These are phyloP conservation scores for Malthinus flaveolus DNA, from an alignment of 2,888 invertebrate genomes.

Conservation along the genomic window DNA sequence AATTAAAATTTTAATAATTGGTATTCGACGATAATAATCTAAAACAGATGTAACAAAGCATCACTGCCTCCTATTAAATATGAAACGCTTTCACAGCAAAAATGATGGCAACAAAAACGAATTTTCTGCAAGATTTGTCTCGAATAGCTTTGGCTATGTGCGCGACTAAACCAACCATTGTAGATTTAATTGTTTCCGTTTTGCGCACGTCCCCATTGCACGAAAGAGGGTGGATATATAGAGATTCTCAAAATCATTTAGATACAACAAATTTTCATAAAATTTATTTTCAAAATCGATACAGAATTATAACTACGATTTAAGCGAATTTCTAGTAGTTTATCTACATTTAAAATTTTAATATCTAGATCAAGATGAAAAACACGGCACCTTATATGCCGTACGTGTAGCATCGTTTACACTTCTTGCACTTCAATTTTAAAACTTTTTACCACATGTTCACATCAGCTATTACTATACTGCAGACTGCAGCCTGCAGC, in stretches of 20 bases:
- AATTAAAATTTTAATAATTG: constrained; percentile 20
- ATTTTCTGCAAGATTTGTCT: constrained; percentile 56
- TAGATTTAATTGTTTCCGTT: constrained; percentile 59
- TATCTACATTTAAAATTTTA: no score
- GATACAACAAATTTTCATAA: constrained; percentile 14
- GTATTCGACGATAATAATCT: constrained; percentile 9
- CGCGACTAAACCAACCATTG: constrained; percentile 57
- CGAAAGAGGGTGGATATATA: constrained; percentile 47
- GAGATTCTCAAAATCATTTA: constrained; percentile 41
- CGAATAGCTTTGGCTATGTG: constrained; percentile 52
- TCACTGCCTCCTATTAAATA: constrained; percentile 50
- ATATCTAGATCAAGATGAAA: no score
- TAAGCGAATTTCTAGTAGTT: no score
- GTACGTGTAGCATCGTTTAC: no score
- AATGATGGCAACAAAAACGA: constrained; percentile 52
- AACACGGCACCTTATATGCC: no score
- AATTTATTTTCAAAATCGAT: not conserved
- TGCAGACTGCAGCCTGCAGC: no score
- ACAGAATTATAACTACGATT: no score
- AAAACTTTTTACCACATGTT: no score
- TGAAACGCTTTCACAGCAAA: constrained; percentile 52
- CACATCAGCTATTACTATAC: no score
- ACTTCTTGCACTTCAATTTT: no score
- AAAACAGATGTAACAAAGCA: constrained; percentile 39
- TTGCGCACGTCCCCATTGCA: constrained; percentile 51